phyloP scores from a whole-genome alignment of 2,888 invertebrate genomes.

The Andrena praecox region DNA sequence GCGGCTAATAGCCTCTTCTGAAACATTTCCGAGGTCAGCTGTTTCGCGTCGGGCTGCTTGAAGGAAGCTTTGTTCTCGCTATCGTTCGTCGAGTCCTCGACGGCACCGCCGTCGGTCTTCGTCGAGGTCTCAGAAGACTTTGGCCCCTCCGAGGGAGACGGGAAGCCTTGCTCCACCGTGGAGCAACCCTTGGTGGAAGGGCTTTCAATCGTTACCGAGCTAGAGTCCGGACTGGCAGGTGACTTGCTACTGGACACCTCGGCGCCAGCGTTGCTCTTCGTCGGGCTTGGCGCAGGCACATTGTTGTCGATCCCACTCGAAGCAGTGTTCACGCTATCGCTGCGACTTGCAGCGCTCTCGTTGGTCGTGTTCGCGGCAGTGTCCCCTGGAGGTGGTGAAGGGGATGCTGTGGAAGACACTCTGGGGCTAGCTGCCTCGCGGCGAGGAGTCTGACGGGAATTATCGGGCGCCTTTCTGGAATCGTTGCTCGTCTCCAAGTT shows the following conservation, averaged over 20 bases:
- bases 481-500: constrained; percentile 46
- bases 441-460: constrained; percentile 43
- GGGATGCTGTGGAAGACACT: constrained; percentile 79
- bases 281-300: constrained; percentile 33
- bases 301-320: constrained; percentile 46
- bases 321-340: constrained; percentile 13
- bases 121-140: constrained; percentile 41
- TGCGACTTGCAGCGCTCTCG: constrained; percentile 13
- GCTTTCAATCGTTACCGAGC: constrained; percentile 74
- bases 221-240: constrained; percentile 80
- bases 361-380: constrained; percentile 14
- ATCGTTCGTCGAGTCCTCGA: constrained; percentile 20
- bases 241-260: constrained; percentile 76
- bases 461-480: constrained; percentile 41
- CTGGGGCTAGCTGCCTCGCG: constrained; percentile 77
- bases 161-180: constrained; percentile 47
- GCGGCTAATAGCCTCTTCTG: constrained; percentile 74
- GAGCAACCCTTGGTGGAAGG: constrained; percentile 42
- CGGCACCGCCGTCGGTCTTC: constrained; percentile 25
- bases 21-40: constrained; percentile 72
- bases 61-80: constrained; percentile 39
- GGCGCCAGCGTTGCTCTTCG: constrained; percentile 36
- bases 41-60: constrained; percentile 57
- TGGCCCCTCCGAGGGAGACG: constrained; percentile 31
- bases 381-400: constrained; percentile 75